Evolutionary conservation across 2,888 invertebrate genomes (phyloP), one percentile per base, ranked within the genome.

Genomic region (Cephus sareptanus): DNA sequence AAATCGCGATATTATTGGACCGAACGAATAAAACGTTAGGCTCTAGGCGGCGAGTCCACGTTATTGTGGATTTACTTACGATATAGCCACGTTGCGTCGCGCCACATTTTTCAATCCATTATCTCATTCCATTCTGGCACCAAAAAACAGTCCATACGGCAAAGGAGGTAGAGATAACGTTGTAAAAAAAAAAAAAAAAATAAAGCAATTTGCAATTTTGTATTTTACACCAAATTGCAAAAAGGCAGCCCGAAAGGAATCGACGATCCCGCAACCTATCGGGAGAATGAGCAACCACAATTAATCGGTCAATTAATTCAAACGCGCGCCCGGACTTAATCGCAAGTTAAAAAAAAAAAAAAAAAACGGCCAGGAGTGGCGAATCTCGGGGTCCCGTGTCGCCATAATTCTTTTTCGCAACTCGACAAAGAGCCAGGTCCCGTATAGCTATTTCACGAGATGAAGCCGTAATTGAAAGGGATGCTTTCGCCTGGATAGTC

Each of bases 381-480:
- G 23, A 56, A 56, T 56, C 56, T 56, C 56, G 56, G 6, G 23
- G 23, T 6, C 23, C 23, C 56, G 23, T 56, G 56, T 56, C 56
- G 56, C 56, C 56, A 56, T 56, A 56, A 56, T 56, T 56, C 71
- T 71, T 31, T 71, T 33, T 71, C 71, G 33, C 71, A 33, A 31
- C 15, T 33, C 71, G 71, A 71, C 71, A 33, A 71, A 71, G 71
- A 56, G 56, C 56, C 56, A 56, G 23, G 2, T 23, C 56, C 56
- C 56, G 56, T 56, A 56, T 9, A 56, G 56, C 23, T 79, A 78
- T 81, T 74, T 79, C 80, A 82, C 84, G 77, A 84, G 84, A 86
- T 84, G 84, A 85, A 87, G 81, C 82, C 80, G 85, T 90, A 90
- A 90, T 90, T 89, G 89, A 89, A 90, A 90, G 90, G 87, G 89